Conservation (phyloP, 1,140 invertebrate species). For the Drosophila auraria region DNA sequence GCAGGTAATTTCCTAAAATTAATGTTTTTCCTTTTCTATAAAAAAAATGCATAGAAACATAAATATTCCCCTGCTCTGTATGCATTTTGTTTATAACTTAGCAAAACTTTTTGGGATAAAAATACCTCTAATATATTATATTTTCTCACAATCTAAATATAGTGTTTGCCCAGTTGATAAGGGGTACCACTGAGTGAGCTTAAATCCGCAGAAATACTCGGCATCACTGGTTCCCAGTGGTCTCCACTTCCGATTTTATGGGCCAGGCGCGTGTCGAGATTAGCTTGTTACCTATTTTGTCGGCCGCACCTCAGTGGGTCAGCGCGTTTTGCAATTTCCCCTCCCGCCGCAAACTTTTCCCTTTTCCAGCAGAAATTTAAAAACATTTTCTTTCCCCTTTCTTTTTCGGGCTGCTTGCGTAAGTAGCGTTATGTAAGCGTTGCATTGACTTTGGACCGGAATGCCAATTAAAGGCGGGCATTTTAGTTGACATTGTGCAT, state of each 20-base stretch:
- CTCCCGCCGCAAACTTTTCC: slow-evolving; percentile 16
- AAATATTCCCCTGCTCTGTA: no score
- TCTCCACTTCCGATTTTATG: background rate
- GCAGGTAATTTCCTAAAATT: background rate
- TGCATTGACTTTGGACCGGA: slow-evolving; percentile 76
- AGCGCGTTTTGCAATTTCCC: slow-evolving; percentile 33
- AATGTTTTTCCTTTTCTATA: background rate
- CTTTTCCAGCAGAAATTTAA: slow-evolving; percentile 30
- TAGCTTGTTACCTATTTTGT: slow-evolving; percentile 6
- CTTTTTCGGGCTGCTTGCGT: slow-evolving; percentile 49
- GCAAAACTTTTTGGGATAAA: background rate
- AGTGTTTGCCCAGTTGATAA: background rate
- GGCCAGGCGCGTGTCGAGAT: slow-evolving; percentile 37
- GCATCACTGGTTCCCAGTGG: slow-evolving; percentile 2
- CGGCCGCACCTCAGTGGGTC: slow-evolving; percentile 28
- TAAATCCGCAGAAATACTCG: background rate
- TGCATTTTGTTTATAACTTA: background rate
- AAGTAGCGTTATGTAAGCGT: slow-evolving; percentile 71
- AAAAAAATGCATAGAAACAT: background rate
- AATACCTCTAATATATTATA: background rate
- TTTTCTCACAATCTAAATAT: background rate
- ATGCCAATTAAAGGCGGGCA: slow-evolving; percentile 36
- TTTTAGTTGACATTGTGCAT: slow-evolving; percentile 64
- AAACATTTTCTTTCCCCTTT: slow-evolving; percentile 42
- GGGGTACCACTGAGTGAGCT: background rate